These are phyloP conservation scores for Athripsodes cinereus DNA, from an alignment of 2,888 invertebrate species.

Conservation along the genomic window DNA sequence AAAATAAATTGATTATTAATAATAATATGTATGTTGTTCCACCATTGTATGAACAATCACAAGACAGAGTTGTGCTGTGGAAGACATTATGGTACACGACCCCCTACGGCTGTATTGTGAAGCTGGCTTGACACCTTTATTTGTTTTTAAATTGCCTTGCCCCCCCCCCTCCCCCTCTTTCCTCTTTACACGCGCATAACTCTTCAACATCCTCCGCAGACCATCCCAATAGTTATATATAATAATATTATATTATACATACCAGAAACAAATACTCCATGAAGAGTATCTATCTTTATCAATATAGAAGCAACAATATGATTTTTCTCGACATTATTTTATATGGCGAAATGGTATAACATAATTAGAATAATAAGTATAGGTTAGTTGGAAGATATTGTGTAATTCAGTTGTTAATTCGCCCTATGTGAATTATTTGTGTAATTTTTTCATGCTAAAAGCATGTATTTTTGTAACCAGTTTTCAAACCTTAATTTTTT, in stretches of 20 bases:
- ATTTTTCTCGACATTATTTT: background rate
- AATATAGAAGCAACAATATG: background rate
- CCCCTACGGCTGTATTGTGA: conserved; percentile 26
- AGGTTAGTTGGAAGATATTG: too few relatives aligned
- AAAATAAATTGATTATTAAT: too few relatives aligned
- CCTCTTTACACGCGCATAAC: background rate
- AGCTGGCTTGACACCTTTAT: conserved; percentile 27
- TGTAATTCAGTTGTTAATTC: too few relatives aligned
- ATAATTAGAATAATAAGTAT: background rate
- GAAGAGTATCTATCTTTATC: background rate
- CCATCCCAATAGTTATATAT: background rate
- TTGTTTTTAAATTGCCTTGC: conserved; percentile 27
- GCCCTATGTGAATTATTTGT: too few relatives aligned
- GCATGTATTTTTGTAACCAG: too few relatives aligned
- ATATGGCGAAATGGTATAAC: background rate
- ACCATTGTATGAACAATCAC: too few relatives aligned
- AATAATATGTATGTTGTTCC: too few relatives aligned
- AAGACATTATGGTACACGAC: conserved; percentile 13
- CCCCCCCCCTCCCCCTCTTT: conserved; percentile 2
- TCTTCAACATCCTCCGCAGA: background rate
- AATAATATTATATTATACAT: too few relatives aligned
- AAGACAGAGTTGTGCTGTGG: background rate
- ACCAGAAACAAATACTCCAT: background rate
- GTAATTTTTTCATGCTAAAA: too few relatives aligned
- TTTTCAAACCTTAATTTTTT: too few relatives aligned